Conservation (phyloP, 2,888 invertebrate genomes). For the Elaeidobius kamerunicus region DNA sequence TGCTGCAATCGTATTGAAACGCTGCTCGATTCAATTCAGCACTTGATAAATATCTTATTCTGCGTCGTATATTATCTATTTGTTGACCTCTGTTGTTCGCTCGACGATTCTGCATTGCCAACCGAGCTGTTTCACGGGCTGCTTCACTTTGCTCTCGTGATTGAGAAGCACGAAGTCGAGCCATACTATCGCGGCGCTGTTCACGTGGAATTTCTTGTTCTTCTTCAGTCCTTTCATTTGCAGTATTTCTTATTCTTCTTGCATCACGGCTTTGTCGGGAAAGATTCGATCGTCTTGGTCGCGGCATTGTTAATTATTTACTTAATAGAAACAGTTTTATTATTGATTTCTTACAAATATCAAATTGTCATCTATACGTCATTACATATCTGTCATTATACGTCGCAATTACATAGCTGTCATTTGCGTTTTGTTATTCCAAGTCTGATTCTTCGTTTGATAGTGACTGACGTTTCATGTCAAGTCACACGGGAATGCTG, state of each 20-base stretch:
- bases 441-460: no score
- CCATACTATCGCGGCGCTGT: not conserved
- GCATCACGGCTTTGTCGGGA: not conserved
- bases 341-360: no score
- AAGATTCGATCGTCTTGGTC: not conserved
- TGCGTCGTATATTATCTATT: not conserved
- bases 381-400: no score
- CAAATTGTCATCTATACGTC: no score
- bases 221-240: not conserved
- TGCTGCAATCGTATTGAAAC: conserved; percentile 6
- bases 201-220: not conserved
- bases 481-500: no score
- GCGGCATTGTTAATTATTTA: not conserved
- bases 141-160: not conserved
- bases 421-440: no score
- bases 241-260: not conserved
- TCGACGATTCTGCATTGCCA: not conserved
- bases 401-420: no score
- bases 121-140: not conserved
- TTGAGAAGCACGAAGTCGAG: not conserved
- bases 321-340: no score
- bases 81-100: not conserved
- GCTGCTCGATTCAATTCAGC: conserved; percentile 9
- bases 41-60: not conserved
- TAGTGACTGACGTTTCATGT: no score